A percentile compares a stretch with the other conserved stretches of the same genome.
phyloP scores from a whole-genome alignment of 2,113 vertebrate species.

The Abramis brama region DNA sequence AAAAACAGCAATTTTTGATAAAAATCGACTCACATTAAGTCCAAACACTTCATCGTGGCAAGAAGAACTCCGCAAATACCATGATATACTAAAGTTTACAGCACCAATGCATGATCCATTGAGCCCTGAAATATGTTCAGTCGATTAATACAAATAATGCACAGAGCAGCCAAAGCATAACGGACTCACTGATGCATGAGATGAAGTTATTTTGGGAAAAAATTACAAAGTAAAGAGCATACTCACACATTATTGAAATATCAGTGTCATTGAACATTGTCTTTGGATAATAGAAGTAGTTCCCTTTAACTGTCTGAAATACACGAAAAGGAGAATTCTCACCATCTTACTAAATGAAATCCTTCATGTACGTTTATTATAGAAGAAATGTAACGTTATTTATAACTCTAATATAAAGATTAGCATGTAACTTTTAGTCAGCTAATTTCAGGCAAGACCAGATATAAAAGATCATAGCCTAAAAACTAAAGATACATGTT shows the following conservation, averaged over 20 bases:
- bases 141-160: background rate
- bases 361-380: background rate
- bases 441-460: background rate
- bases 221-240: background rate
- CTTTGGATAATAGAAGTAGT: slow-evolving; percentile 67
- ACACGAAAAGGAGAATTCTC: background rate
- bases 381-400: background rate
- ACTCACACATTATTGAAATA: slow-evolving; percentile 72
- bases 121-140: slow-evolving; percentile 31
- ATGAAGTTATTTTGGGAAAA: background rate
- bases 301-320: slow-evolving; percentile 25
- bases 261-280: slow-evolving; percentile 74
- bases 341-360: background rate
- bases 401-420: background rate
- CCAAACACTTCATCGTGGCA: slow-evolving; percentile 73
- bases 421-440: background rate
- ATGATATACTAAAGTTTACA: slow-evolving; percentile 66
- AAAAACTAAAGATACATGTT: background rate
- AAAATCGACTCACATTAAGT: slow-evolving; percentile 63
- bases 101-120: rapidly evolving
- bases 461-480: background rate
- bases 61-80: slow-evolving; percentile 78
- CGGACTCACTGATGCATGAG: background rate
- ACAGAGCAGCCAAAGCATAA: background rate
- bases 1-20: background rate